Conservation (phyloP, 1,140 invertebrate genomes). For the Maniola jurtina region DNA sequence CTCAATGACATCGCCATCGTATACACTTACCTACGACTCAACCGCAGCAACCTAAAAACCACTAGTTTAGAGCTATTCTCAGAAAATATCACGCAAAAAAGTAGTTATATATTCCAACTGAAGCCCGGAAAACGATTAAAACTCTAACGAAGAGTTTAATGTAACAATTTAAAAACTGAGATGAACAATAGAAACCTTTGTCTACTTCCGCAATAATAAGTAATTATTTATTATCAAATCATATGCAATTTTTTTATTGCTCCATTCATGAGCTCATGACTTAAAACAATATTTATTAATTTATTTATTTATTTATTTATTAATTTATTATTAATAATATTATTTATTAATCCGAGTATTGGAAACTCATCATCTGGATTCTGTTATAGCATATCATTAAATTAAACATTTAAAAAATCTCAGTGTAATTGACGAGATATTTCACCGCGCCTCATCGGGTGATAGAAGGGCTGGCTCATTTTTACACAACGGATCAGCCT, state of each 20-base stretch:
- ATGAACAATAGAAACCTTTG: slow-evolving; percentile 22
- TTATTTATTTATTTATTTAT: too few species aligned
- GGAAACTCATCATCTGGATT: too few species aligned
- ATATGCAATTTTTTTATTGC: slow-evolving; percentile 4
- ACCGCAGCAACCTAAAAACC: neutral
- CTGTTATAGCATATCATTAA: too few species aligned
- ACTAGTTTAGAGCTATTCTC: neutral
- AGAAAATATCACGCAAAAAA: slow-evolving; percentile 6
- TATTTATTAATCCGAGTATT: too few species aligned
- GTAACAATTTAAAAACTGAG: slow-evolving; percentile 7
- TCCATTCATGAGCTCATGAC: slow-evolving; percentile 4
- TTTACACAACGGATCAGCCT: too few species aligned
- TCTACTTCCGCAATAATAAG: slow-evolving; percentile 9
- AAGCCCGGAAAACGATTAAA: slow-evolving; percentile 21
- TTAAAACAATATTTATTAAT: neutral
- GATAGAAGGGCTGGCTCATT: too few species aligned
- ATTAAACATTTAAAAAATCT: too few species aligned
- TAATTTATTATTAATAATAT: too few species aligned
- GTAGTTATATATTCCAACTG: neutral
- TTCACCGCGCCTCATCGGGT: too few species aligned
- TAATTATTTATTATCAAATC: slow-evolving; percentile 11
- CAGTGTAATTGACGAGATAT: too few species aligned
- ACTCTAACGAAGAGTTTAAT: neutral
- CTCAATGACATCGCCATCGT: too few species aligned
- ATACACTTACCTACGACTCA: neutral